Conservation (phyloP, 2,113 vertebrate species). For the Erinaceus europaeus region DNA sequence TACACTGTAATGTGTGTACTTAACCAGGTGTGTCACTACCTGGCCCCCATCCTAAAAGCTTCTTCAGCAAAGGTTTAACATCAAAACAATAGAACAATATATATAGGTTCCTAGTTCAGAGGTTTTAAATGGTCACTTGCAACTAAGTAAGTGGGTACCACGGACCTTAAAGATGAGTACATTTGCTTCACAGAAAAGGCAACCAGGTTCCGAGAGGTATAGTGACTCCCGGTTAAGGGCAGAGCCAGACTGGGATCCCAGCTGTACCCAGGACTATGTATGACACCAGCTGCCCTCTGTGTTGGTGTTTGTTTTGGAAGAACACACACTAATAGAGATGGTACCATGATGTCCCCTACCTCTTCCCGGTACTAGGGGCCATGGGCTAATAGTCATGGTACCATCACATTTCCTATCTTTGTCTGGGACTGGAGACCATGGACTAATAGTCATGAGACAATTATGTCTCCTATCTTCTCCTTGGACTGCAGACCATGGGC, state of each 20-base stretch:
- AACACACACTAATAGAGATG: background rate
- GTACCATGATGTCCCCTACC: too few relatives aligned
- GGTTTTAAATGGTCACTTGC: background rate
- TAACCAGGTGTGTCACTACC: too few relatives aligned
- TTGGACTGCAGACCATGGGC: too few relatives aligned
- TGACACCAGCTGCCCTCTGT: background rate
- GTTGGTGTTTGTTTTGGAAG: background rate
- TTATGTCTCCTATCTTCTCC: too few relatives aligned
- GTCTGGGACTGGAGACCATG: too few relatives aligned
- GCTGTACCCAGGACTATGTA: background rate
- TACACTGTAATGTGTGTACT: too few relatives aligned
- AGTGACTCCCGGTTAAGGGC: background rate
- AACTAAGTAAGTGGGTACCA: background rate
- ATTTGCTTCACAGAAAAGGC: background rate
- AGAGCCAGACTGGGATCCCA: background rate
- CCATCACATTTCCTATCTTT: too few relatives aligned
- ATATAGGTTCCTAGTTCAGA: background rate
- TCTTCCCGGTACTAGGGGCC: too few relatives aligned
- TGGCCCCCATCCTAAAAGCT: too few relatives aligned
- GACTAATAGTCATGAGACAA: too few relatives aligned
- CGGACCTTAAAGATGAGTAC: background rate
- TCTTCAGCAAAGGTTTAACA: background rate
- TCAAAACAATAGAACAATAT: slow-evolving; percentile 5
- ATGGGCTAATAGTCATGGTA: too few relatives aligned
- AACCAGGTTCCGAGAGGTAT: background rate